These are phyloP conservation scores for Drosophila stalkeri DNA, from an alignment of 2,888 invertebrate genomes.

Conservation along the genomic window DNA sequence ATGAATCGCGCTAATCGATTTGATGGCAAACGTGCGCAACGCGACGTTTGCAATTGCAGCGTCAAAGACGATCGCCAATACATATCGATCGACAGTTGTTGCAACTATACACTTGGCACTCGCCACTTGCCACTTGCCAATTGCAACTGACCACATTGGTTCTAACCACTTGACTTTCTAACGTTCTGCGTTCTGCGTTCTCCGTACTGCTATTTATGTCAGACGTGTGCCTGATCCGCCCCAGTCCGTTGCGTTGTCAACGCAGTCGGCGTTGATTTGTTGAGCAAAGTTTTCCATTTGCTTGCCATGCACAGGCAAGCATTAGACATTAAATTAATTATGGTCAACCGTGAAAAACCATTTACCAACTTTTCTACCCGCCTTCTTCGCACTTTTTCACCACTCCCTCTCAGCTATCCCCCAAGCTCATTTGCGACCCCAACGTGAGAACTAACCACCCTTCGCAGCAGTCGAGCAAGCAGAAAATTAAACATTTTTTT, in stretches of 20 bases:
- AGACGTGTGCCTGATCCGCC: conserved; percentile 21
- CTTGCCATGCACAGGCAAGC: conserved; percentile 48
- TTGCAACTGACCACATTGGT: conserved; percentile 41
- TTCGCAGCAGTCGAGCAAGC: conserved; percentile 21
- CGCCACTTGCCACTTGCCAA: conserved; percentile 21
- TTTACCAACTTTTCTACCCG: conserved; percentile 18
- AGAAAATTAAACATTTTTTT: conserved; percentile 49
- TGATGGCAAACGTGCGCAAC: conserved; percentile 67
- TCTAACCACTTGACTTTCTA: conserved; percentile 65
- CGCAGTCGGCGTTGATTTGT: conserved; percentile 35
- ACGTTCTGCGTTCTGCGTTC: conserved; percentile 26
- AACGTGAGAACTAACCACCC: conserved; percentile 39
- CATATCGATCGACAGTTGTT: conserved; percentile 46
- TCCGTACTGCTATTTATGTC: conserved; percentile 55
- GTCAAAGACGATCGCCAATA: conserved; percentile 25
- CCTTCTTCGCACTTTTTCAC: no score
- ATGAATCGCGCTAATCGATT: conserved; percentile 68
- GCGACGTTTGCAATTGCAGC: conserved; percentile 11
- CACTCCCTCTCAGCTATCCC: not conserved
- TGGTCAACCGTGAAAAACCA: conserved; percentile 50
- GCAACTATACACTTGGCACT: conserved; percentile 23
- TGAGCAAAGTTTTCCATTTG: conserved; percentile 52
- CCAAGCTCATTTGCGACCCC: conserved; percentile 15
- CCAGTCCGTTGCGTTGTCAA: conserved; percentile 23
- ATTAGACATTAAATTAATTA: conserved; percentile 67